Percentiles rank a stretch among this genome's conserved stretches.
Evolutionary conservation across 2,888 invertebrate species (phyloP).

Genomic region (Alcis repandata): DNA sequence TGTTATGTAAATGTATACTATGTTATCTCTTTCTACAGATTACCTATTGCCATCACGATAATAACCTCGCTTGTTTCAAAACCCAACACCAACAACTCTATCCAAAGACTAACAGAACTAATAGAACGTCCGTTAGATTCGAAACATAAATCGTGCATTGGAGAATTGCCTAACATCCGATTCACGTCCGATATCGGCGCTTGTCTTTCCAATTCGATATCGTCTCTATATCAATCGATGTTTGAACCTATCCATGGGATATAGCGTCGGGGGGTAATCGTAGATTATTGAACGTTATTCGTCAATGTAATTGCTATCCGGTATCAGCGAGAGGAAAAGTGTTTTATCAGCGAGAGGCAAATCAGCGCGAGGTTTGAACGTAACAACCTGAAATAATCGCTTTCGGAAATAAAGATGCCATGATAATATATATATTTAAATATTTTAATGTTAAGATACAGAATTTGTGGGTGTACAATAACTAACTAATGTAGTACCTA

Average conservation of each 20-base stretch:
- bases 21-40: too few relatives aligned
- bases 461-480: too few relatives aligned
- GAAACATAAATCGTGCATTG: conserved; percentile 19
- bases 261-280: conserved; percentile 28
- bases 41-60: too few relatives aligned
- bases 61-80: conserved; percentile 21
- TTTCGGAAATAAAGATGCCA: not conserved
- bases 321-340: not conserved
- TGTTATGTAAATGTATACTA: too few relatives aligned
- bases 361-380: not conserved
- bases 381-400: not conserved
- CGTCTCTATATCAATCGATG: conserved; percentile 20
- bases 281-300: conserved; percentile 33
- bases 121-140: conserved; percentile 8
- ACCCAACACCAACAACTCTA: conserved; percentile 11
- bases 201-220: conserved; percentile 26
- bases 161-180: conserved; percentile 21
- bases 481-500: too few relatives aligned
- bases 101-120: conserved; percentile 27
- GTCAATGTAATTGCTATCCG: conserved; percentile 18
- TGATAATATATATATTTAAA: too few relatives aligned
- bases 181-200: conserved; percentile 18
- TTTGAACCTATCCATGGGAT: conserved; percentile 7
- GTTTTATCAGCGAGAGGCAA: too few relatives aligned
- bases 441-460: too few relatives aligned